Base-by-base conservation (phyloP, 2,888 invertebrate genomes). In the Drosophila barbarae region DNA sequence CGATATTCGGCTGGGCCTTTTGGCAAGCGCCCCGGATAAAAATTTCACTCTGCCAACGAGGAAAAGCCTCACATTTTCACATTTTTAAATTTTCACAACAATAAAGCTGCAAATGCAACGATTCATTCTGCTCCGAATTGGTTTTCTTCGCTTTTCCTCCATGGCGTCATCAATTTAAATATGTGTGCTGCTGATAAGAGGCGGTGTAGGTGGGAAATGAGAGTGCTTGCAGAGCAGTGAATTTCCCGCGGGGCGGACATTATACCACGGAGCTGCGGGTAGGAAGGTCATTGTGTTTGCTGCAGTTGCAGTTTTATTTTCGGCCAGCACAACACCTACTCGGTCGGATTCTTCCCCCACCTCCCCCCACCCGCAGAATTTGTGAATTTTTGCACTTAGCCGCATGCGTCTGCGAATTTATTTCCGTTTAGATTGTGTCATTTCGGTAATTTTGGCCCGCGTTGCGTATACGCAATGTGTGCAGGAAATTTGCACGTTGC, bases 371-470 rank as follows among this genome's bases (percentile, higher is more conserved):
- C 5, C 42, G 2, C 10, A 5, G n/a, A 7, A 32, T 15, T 23
- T 36, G 42, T 61, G 71, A 60, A 71, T 71, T 70, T 73, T 77
- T 74, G 73, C 74, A 69, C 57, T 73, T 57, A 69, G 61, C 53
- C 54, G 72, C 69, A 68, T 41, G 55, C 73, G 70, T 66, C 61
- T 73, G 65, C 61, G 77, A 78, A 79, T 81, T 81, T 84, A 81
- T 81, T 81, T 81, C 81, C 84, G 81, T 84, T 84, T 79, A 77
- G 82, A 84, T 84, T 81, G 84, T 81, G 84, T 81, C 81, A 81
- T 84, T 69, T 73, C 57, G 69, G 70, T 81, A 79, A 79, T 82
- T 81, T 84, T 81, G 84, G 84, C 69, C 34, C 61, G 30, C 72
- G 49, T 39, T 69, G 82, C 84, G 79, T 84, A 74, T 81, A 77